These are phyloP conservation scores for Phrixothrix hirtus DNA, from an alignment of 2,888 invertebrate genomes.

Conservation along the genomic window DNA sequence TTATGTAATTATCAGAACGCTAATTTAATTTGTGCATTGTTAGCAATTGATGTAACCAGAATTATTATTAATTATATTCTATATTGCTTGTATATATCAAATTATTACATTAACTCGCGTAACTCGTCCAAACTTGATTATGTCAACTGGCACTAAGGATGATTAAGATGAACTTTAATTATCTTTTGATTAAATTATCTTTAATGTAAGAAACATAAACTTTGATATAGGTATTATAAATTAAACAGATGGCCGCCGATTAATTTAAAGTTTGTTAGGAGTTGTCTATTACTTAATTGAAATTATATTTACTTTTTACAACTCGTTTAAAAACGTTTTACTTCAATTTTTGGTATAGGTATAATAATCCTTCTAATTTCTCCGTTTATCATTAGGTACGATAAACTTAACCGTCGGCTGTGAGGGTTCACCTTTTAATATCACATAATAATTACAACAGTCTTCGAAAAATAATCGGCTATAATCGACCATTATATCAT, in stretches of 20 bases:
- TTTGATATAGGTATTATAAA: conserved; percentile 8
- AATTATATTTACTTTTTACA: too few relatives aligned
- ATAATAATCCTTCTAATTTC: too few relatives aligned
- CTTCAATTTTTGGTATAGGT: too few relatives aligned
- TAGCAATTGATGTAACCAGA: too few relatives aligned
- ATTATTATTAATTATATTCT: background rate
- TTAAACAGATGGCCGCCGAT: conserved; percentile 16
- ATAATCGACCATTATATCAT: conserved; percentile 34
- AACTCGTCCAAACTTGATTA: conserved; percentile 16
- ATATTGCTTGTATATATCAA: background rate
- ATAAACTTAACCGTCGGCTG: background rate
- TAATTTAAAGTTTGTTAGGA: conserved; percentile 15
- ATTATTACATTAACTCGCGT: conserved; percentile 3
- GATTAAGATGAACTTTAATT: conserved; percentile 27
- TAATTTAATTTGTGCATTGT: too few relatives aligned
- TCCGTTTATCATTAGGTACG: too few relatives aligned
- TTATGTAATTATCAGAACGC: too few relatives aligned
- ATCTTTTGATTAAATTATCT: conserved; percentile 23
- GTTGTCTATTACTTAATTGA: too few relatives aligned
- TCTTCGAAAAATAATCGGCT: conserved; percentile 14
- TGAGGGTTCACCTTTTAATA: conserved; percentile 13
- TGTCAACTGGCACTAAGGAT: conserved; percentile 20
- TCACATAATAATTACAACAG: conserved; percentile 12
- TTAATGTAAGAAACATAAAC: conserved; percentile 13
- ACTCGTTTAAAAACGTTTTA: too few relatives aligned